phyloP scores from a whole-genome alignment of 2,113 vertebrate genomes.

The Calidris pygmaea region DNA sequence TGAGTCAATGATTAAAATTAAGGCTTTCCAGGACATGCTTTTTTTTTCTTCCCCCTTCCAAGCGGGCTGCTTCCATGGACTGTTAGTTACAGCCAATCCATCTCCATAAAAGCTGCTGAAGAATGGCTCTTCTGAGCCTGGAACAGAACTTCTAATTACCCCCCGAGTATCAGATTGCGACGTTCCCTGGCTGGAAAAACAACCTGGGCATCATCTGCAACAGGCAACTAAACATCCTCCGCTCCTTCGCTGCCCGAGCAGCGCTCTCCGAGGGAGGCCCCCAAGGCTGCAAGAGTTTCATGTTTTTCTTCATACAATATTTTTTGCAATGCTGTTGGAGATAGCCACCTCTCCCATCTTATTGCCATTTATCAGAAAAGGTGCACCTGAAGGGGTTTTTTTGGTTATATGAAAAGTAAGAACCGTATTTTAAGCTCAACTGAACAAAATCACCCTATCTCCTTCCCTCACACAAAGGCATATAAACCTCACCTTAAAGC shows the following conservation, averaged over 20 bases:
- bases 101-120: slow-evolving; percentile 13
- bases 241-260: background rate
- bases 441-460: background rate
- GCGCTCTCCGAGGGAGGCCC: background rate
- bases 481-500: background rate
- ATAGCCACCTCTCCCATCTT: background rate
- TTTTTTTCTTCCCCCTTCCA: background rate
- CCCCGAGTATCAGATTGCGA: background rate
- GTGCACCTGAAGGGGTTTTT: background rate
- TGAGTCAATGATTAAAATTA: background rate
- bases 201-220: background rate
- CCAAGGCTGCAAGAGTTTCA: background rate
- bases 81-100: slow-evolving; percentile 5
- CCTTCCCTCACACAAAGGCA: background rate
- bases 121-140: background rate
- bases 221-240: background rate
- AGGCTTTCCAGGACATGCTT: background rate
- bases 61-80: background rate
- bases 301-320: background rate
- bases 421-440: background rate
- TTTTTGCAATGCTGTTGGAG: background rate
- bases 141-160: background rate
- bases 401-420: background rate
- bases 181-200: background rate
- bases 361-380: background rate